Conservation (phyloP, 2,797 vertebrate species). For the Jordanella pulchra region DNA sequence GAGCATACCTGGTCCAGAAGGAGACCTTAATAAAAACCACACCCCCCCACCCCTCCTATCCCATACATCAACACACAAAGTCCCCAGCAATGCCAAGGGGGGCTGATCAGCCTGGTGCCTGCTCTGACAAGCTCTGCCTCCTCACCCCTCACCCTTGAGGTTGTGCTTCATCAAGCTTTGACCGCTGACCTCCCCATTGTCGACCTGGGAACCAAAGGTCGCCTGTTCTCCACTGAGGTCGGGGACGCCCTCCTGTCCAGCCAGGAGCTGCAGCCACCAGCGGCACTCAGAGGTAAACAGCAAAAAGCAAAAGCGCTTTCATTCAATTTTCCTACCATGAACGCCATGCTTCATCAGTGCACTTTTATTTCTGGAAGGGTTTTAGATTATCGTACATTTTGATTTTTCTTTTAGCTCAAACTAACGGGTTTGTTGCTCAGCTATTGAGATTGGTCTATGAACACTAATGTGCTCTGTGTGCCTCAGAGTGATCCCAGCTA, state of each 20-base stretch:
- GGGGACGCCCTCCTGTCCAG: conserved; percentile 81
- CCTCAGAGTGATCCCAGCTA: not conserved
- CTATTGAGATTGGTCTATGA: not conserved
- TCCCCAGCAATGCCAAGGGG: conserved; percentile 95
- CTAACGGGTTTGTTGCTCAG: not conserved
- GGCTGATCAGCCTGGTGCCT: conserved; percentile 84
- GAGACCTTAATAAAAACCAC: conserved; percentile 80
- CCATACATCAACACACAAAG: conserved; percentile 60
- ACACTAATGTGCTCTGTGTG: not conserved
- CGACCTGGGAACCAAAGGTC: conserved; percentile 86
- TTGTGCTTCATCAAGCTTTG: conserved; percentile 85
- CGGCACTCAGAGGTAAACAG: conserved; percentile 86
- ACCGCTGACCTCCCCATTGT: conserved; percentile 78
- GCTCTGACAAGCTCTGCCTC: conserved; percentile 87
- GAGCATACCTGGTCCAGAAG: conserved; percentile 87
- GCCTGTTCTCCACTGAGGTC: conserved; percentile 80
- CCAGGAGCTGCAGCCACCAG: conserved; percentile 82
- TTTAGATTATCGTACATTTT: not conserved
- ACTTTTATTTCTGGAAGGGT: not conserved
- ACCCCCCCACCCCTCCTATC: conserved; percentile 45
- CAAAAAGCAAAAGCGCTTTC: not conserved
- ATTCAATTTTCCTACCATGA: not conserved
- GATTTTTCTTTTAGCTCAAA: conserved; percentile 10
- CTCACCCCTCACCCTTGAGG: conserved; percentile 88
- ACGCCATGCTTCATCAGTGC: not conserved